phyloP scores from a whole-genome alignment of 2,113 vertebrate genomes.

The Hippolais icterina region DNA sequence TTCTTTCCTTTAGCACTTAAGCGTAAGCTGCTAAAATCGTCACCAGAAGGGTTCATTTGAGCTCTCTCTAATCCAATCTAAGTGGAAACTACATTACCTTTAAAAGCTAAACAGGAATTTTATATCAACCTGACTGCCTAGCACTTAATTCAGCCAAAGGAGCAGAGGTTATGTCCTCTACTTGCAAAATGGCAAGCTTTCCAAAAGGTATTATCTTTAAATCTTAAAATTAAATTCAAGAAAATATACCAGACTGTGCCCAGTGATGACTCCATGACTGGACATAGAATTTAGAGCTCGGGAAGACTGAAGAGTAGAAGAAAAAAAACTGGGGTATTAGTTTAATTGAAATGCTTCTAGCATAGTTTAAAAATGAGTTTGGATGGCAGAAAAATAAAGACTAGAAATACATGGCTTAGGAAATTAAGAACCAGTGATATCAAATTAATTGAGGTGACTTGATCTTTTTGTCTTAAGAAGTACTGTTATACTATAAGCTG shows the following conservation, averaged over 20 bases:
- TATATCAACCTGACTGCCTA: not conserved
- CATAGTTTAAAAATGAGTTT: not conserved
- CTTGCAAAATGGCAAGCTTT: not conserved
- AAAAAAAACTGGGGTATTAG: not conserved
- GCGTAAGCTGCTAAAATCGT: not conserved
- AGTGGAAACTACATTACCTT: not conserved
- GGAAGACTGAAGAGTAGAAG: not conserved
- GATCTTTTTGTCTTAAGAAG: not conserved
- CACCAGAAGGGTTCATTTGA: not conserved
- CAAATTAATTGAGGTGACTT: not conserved
- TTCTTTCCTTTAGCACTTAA: not conserved
- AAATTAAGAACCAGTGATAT: not conserved
- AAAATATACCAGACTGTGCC: not conserved
- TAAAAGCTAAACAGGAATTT: not conserved
- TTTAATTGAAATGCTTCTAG: not conserved
- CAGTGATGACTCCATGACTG: accelerated
- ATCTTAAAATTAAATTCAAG: not conserved
- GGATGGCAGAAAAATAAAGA: not conserved
- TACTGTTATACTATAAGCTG: not conserved
- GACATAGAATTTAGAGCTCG: not conserved
- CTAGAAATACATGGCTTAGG: not conserved
- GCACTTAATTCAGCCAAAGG: not conserved
- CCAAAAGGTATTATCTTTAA: not conserved
- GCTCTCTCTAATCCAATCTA: not conserved
- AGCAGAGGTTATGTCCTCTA: not conserved